Evolutionary conservation across 2,113 vertebrate species (phyloP).

Genomic region (Strigops habroptila): DNA sequence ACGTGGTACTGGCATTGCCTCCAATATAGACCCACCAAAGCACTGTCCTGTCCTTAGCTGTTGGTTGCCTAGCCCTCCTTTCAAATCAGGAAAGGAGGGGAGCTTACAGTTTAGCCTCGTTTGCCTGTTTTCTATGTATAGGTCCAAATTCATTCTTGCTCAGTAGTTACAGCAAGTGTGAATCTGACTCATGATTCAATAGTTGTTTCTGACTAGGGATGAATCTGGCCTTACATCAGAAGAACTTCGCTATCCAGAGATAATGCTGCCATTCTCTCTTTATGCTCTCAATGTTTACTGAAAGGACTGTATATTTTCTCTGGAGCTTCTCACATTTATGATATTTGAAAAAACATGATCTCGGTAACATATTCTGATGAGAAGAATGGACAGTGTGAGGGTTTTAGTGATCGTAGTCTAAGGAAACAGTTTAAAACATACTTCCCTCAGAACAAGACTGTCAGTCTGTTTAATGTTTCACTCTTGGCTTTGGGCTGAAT

Average conservation of each 20-base stretch:
- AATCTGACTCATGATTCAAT: neutral
- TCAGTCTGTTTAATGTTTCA: neutral
- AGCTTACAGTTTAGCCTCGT: neutral
- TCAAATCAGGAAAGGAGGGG: neutral
- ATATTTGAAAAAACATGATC: neutral
- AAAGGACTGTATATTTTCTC: neutral
- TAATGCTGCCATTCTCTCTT: neutral
- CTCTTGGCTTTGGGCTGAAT: neutral
- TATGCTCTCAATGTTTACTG: neutral
- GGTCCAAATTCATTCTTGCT: neutral
- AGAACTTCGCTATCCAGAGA: neutral
- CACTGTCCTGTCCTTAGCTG: neutral
- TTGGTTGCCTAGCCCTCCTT: neutral
- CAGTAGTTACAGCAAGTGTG: neutral
- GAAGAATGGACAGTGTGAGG: neutral
- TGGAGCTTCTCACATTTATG: neutral
- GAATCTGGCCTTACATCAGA: neutral
- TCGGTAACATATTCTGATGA: neutral
- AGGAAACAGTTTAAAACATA: neutral
- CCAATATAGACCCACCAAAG: neutral
- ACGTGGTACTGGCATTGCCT: neutral
- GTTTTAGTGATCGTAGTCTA: neutral
- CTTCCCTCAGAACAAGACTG: neutral
- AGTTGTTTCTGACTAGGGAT: neutral
- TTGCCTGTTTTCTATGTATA: neutral